Base-by-base conservation (phyloP, 2,888 invertebrate species). In the Nasonia oneida region DNA sequence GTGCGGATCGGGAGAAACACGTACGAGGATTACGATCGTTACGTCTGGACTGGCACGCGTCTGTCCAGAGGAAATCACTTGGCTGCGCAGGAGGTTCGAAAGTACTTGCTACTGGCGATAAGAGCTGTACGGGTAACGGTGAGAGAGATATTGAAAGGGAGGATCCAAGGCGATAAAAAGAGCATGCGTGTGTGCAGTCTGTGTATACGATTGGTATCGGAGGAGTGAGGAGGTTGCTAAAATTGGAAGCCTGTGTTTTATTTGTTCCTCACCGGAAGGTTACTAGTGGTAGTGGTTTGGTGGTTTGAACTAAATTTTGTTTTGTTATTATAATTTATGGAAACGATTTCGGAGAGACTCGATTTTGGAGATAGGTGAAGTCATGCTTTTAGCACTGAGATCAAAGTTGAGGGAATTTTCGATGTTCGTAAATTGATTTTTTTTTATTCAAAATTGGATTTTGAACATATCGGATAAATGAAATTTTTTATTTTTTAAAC, bases 151-250 rank as follows among this genome's bases (percentile, higher is more conserved):
- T 67, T 3, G 42, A 64, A 77, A 70, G 76, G 33, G 80, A 67
- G 53, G 42, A 77, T 70, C 23, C 47, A 50, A 70, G 67, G 37
- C 42, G 23, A 81, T 29, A 81, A 67, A 70, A 81, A 33, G 67
- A 67, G 67, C 14, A 15, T 5, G 67, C 14, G n/a, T 14, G 67
- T 15, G 14, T 10, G 67, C 37, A 37, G 37, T 37, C 4, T 67
- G 2, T 64, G 29, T n/a, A 23, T 61, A 18, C 23, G 64, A 18
- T 57, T 15, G n/a, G n/a, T 57, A n/a, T 57, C 57, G 10, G 1
- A n/a, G n/a, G 57, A 57, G 57, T 18, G 57, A 15, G 57, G 15
- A 57, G 57, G 6, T 15, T 18, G 15, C 10, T 15, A 2, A n/a
- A 57, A 57, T 57, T 57, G 18, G 57, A n/a, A 57, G n/a, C 57